phyloP scores from a whole-genome alignment of 2,113 vertebrate genomes.

The Boleophthalmus pectinirostris region DNA sequence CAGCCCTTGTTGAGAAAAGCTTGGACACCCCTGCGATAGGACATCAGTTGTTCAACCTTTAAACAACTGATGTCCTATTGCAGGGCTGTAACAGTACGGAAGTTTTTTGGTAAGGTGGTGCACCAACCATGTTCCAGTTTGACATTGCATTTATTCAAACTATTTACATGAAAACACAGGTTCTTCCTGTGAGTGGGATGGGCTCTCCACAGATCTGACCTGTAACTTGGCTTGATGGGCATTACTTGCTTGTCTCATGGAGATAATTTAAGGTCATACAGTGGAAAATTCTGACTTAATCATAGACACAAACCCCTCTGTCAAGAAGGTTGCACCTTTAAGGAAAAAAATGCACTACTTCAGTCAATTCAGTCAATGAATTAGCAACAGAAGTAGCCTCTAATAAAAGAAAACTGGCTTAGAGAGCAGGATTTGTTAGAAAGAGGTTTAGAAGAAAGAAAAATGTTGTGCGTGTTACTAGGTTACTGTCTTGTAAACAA shows the following conservation, averaged over 20 bases:
- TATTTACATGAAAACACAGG: background rate
- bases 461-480: conserved; percentile 22
- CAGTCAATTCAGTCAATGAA: too few relatives aligned
- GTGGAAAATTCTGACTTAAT: too few relatives aligned
- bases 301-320: background rate
- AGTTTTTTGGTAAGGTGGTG: background rate
- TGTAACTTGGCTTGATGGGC: background rate
- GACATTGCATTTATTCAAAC: background rate
- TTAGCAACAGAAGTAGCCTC: background rate
- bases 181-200: too few relatives aligned
- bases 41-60: conserved; percentile 18
- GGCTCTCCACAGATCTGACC: background rate
- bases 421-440: background rate
- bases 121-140: background rate
- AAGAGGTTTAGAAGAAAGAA: conserved; percentile 13
- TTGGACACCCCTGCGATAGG: background rate
- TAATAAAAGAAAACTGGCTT: background rate
- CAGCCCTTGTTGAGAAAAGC: too few relatives aligned
- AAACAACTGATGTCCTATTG: too few relatives aligned
- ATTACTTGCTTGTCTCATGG: background rate
- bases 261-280: too few relatives aligned
- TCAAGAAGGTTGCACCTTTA: background rate
- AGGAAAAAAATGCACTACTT: too few relatives aligned
- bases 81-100: too few relatives aligned
- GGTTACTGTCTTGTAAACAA: conserved; percentile 45